Percentiles rank a stretch among this genome's conserved stretches.
These are phyloP conservation scores for Fissipunctia ypsillon DNA, from an alignment of 2,888 invertebrate genomes.

Conservation along the genomic window DNA sequence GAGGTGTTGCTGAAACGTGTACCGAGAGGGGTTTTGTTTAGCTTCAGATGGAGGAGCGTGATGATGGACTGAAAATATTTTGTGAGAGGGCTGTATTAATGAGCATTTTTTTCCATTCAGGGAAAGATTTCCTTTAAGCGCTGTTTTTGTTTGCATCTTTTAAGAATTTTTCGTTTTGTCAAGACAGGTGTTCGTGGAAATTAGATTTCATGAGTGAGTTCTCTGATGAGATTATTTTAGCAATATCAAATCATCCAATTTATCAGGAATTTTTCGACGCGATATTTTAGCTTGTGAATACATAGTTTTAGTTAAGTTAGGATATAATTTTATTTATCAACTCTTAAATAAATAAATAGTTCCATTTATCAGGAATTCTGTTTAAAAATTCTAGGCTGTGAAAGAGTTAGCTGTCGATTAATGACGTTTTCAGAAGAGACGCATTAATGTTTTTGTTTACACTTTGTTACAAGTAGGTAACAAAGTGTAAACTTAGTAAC, in stretches of 20 bases:
- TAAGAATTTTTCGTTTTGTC: background rate
- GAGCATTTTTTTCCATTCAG: background rate
- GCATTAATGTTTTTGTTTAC: background rate
- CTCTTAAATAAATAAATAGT: no score
- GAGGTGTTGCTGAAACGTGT: slow-evolving; percentile 55
- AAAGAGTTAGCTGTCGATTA: no score
- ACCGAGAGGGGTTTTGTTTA: slow-evolving; percentile 28
- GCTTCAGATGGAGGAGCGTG: slow-evolving; percentile 22
- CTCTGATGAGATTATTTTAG: background rate
- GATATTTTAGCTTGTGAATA: no score
- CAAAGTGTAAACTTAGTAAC: background rate
- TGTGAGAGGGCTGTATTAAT: background rate
- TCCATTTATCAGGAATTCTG: no score
- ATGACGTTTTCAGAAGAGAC: background rate
- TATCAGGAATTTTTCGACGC: no score
- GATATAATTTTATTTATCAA: no score
- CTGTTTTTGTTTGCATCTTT: background rate
- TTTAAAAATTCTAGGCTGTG: no score
- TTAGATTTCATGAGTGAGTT: background rate
- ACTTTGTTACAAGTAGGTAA: background rate
- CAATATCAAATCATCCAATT: background rate
- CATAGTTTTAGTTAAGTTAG: no score
- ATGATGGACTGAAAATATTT: slow-evolving; percentile 19
- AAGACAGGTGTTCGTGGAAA: background rate
- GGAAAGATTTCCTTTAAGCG: no score